Evolutionary conservation across 1,140 invertebrate species (phyloP), one percentile per base, ranked within the genome.

Genomic region (Drosophila gunungcola): DNA sequence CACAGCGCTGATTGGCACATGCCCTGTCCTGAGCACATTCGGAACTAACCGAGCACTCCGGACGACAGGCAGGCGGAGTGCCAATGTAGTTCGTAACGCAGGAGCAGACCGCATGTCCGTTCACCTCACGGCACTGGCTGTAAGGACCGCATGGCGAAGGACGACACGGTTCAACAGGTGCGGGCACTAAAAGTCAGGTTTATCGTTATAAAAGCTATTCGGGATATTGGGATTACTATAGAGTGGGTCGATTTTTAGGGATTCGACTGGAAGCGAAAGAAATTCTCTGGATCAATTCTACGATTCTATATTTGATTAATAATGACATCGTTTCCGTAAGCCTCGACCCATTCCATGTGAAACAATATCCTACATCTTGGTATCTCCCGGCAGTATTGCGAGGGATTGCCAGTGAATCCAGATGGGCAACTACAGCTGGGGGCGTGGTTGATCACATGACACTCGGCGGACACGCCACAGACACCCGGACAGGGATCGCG

Each of bases 331-430:
- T 63, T 7, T 3, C 58, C 34, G 3, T 2, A 25, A 49, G 42
- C 63, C 3, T 29, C 62, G 21, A 68, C 38, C 64, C 64, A 36
- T 38, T 39, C 46, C 21, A 25, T 1, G 3, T 1, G 10, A n/a
- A 43, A 32, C 12, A n/a, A 13, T 5, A 43, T 43, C 83, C 94
- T 94, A 95, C 95, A 91, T 93, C 94, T 93, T 73, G 92, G 90
- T 70, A 93, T 90, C 73, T 93, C 86, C 64, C 92, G 93, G 84
- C 95, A 96, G 68, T 93, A 94, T 52, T 93, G 92, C 81, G 96
- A 95, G 11, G 96, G 95, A 92, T 97, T 95, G 74, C 96, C 96
- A 64, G 94, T 95, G 72, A 94, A 96, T 45, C 95, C 95, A 12
- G 93, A 82, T 27, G 94, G 93, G 90, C 96, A 97, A 52, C 94